Conservation (phyloP, 2,797 vertebrate species). For the Muscicapa striata region DNA sequence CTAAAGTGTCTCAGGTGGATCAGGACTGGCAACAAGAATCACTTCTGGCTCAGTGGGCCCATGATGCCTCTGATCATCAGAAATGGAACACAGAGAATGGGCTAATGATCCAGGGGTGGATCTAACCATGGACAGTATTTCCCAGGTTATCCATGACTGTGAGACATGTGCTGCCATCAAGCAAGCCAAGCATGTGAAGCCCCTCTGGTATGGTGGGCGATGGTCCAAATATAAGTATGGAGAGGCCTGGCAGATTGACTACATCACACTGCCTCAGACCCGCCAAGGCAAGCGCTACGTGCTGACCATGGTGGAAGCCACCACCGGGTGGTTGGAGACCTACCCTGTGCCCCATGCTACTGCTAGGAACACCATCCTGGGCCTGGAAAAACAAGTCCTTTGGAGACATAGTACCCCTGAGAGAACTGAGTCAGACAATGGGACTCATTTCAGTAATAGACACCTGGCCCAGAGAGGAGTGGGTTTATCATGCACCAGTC, state of each 20-base stretch:
- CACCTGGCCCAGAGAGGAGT: neutral
- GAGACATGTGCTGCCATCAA: rapidly evolving
- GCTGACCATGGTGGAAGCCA: rapidly evolving
- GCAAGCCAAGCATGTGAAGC: rapidly evolving
- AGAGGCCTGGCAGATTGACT: neutral
- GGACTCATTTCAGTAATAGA: neutral
- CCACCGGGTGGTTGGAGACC: rapidly evolving
- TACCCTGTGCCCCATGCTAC: neutral
- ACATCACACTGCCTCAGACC: neutral
- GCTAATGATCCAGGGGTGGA: neutral
- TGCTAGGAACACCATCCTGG: rapidly evolving
- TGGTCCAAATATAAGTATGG: neutral
- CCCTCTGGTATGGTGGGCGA: rapidly evolving
- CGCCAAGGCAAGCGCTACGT: rapidly evolving
- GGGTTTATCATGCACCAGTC: neutral
- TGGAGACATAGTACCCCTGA: neutral
- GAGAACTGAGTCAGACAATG: rapidly evolving
- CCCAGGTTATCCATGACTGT: rapidly evolving
- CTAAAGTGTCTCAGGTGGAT: neutral
- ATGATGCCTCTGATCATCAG: neutral
- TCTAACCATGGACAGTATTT: neutral
- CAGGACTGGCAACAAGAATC: neutral
- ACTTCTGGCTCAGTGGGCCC: too few relatives aligned
- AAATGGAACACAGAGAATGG: neutral
- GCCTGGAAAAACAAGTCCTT: rapidly evolving